Conservation (phyloP, 1,140 invertebrate genomes). For the Armadillidium nasatum region DNA sequence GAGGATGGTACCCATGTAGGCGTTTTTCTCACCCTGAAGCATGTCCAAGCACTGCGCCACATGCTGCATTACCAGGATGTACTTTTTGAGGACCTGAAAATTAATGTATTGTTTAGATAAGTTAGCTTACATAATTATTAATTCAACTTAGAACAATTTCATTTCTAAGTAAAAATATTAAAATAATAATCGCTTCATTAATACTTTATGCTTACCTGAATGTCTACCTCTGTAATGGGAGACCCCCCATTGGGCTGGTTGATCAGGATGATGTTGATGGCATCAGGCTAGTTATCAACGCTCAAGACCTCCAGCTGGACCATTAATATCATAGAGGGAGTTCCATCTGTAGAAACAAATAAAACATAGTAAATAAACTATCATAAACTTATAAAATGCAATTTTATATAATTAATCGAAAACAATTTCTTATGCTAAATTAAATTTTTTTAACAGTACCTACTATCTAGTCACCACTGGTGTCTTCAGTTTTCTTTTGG, state of each 20-base stretch:
- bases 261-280: not conserved
- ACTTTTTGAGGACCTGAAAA: slow-evolving; percentile 9
- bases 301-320: not conserved
- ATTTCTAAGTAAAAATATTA: not conserved
- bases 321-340: not conserved
- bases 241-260: not conserved
- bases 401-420: too few relatives aligned
- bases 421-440: too few relatives aligned
- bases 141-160: too few relatives aligned
- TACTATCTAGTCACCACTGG: not conserved
- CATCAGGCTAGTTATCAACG: not conserved
- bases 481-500: not conserved
- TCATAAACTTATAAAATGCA: too few relatives aligned
- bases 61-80: not conserved
- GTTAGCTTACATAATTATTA: too few relatives aligned
- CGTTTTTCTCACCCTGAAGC: slow-evolving; percentile 5
- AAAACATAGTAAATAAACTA: not conserved
- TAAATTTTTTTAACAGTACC: not conserved
- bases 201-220: not conserved
- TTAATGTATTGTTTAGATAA: too few relatives aligned
- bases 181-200: not conserved
- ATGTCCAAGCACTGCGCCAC: slow-evolving; percentile 7
- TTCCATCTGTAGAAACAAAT: slow-evolving; percentile 4
- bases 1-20: not conserved
- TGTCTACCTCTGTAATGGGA: not conserved